phyloP scores from a whole-genome alignment of 2,888 invertebrate genomes.

The Limnephilus auricula region DNA sequence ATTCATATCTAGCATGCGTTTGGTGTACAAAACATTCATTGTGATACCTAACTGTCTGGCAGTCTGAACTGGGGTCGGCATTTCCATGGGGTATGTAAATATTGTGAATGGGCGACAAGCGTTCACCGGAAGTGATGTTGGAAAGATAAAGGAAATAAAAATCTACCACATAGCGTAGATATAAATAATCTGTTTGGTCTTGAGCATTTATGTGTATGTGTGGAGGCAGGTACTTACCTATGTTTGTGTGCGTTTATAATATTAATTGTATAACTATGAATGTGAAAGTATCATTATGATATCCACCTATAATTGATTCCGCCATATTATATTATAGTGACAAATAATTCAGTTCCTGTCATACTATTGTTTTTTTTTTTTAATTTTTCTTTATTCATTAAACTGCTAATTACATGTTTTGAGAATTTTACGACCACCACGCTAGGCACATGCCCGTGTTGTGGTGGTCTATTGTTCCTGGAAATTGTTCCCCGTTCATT shows the following conservation, averaged over 20 bases:
- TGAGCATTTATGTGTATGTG: background rate
- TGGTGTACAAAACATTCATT: background rate
- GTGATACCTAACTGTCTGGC: background rate
- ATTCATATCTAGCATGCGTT: background rate
- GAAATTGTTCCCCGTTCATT: background rate
- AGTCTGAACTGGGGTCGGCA: background rate
- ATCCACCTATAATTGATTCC: background rate
- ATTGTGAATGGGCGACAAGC: constrained; percentile 25
- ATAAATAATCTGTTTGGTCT: constrained; percentile 35
- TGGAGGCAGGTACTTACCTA: background rate
- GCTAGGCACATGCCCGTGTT: too few relatives aligned
- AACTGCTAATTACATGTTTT: too few relatives aligned
- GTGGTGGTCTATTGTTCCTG: too few relatives aligned
- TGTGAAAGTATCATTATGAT: background rate
- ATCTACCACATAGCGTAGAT: background rate
- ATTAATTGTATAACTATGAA: background rate
- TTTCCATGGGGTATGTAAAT: constrained; percentile 3
- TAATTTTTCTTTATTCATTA: too few relatives aligned
- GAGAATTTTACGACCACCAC: too few relatives aligned
- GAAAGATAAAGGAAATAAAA: constrained; percentile 15
- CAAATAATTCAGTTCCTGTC: background rate
- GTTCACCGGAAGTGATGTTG: constrained; percentile 18
- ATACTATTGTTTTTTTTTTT: too few relatives aligned
- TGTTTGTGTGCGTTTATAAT: background rate
- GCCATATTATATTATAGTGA: background rate